Evolutionary conservation across 2,797 vertebrate genomes (phyloP).

Genomic region (Anguilla marmorata): DNA sequence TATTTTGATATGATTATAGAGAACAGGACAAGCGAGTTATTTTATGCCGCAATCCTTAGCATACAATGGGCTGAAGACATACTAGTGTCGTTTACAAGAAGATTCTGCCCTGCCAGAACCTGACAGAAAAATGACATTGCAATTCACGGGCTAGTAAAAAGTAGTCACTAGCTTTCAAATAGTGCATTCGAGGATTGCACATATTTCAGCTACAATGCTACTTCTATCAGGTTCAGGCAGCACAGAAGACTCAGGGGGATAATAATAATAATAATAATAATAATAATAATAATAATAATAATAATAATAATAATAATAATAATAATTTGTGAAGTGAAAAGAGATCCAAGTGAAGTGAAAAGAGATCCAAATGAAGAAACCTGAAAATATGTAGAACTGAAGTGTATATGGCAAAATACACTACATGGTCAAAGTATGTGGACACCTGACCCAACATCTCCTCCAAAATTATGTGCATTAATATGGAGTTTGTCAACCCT

Average conservation of each 20-base stretch:
- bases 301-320: not conserved
- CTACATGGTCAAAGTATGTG: too few relatives aligned
- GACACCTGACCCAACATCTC: too few relatives aligned
- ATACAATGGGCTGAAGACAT: not conserved
- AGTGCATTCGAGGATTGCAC: not conserved
- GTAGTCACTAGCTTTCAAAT: too few relatives aligned
- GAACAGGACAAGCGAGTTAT: not conserved
- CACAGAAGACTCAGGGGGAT: not conserved
- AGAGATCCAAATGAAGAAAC: not conserved
- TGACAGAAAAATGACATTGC: not conserved
- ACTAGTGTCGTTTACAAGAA: not conserved
- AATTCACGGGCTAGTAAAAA: not conserved
- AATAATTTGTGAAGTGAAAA: not conserved
- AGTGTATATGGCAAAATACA: not conserved
- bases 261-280: not conserved
- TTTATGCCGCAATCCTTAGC: too few relatives aligned
- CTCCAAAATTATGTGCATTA: too few relatives aligned
- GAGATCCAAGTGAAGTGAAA: not conserved
- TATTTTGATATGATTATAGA: not conserved
- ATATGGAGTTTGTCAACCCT: too few relatives aligned
- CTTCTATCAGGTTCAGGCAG: not conserved
- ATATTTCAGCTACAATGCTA: not conserved
- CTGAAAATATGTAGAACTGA: not conserved
- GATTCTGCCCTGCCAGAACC: not conserved
- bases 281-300: not conserved